Percentiles rank a stretch among this genome's conserved stretches.
Evolutionary conservation across 2,113 vertebrate species (phyloP).

Genomic region (Speoplatyrhinus poulsoni): DNA sequence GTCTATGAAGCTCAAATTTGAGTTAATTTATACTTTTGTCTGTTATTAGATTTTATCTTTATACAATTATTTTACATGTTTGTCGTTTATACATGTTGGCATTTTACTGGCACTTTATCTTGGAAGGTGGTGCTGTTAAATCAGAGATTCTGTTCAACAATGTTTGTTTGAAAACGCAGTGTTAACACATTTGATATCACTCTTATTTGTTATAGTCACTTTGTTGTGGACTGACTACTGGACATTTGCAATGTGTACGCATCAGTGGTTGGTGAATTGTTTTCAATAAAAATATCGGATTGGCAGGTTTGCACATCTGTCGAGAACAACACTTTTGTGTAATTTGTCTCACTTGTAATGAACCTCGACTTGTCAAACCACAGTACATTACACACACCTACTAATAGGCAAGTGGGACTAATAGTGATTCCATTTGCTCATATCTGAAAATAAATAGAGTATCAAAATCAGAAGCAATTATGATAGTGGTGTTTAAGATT

Average conservation of each 20-base stretch:
- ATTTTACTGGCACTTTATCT: conserved; percentile 5
- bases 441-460: conserved; percentile 6
- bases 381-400: conserved; percentile 23
- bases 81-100: not conserved
- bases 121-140: not conserved
- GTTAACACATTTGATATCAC: not conserved
- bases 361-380: not conserved
- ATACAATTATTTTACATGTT: not conserved
- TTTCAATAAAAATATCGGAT: not conserved
- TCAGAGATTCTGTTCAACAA: not conserved
- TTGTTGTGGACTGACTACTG: not conserved
- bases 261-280: not conserved
- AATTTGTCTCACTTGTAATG: not conserved
- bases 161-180: not conserved
- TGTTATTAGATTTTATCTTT: not conserved
- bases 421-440: not conserved
- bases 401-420: conserved; percentile 5
- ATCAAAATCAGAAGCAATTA: conserved; percentile 9
- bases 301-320: not conserved
- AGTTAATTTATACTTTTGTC: no score
- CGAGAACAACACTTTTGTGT: not conserved
- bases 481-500: not conserved
- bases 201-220: not conserved
- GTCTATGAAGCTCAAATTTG: no score
- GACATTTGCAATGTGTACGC: not conserved